Conservation (phyloP, 1,140 invertebrate species). For the Meloidogyne exigua region DNA sequence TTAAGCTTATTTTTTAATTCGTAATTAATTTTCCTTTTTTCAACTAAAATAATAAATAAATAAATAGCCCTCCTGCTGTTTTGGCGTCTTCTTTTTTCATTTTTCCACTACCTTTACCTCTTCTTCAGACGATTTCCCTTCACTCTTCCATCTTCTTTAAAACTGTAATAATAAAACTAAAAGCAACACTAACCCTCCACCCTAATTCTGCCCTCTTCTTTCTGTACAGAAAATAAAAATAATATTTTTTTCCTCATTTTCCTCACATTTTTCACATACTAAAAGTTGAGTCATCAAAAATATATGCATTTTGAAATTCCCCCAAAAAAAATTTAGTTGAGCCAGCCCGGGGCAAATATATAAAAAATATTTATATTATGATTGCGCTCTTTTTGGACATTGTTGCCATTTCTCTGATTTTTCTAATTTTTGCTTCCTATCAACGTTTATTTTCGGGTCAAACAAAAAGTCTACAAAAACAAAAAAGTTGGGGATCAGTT, state of each 20-base stretch:
- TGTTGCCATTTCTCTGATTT: neutral
- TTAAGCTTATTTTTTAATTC: too few relatives aligned
- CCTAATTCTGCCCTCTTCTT: too few relatives aligned
- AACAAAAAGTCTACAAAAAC: neutral
- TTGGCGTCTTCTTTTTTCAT: neutral
- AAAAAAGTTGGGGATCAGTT: conserved; percentile 4
- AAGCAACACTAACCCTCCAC: too few relatives aligned
- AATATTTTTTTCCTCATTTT: neutral
- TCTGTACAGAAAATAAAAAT: too few relatives aligned
- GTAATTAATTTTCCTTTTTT: too few relatives aligned
- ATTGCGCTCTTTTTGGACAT: conserved; percentile 1
- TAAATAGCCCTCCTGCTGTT: neutral
- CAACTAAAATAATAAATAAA: neutral
- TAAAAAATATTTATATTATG: neutral
- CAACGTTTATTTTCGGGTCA: neutral
- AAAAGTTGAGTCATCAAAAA: neutral
- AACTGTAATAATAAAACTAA: too few relatives aligned
- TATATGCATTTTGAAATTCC: neutral
- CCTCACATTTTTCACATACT: neutral
- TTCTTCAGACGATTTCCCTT: neutral
- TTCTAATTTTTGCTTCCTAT: neutral
- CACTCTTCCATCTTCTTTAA: neutral
- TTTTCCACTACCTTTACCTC: neutral
- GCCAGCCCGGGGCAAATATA: neutral
- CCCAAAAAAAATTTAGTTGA: neutral